Percentiles rank a stretch among this genome's conserved stretches.
Evolutionary conservation across 2,797 vertebrate genomes (phyloP).

Genomic region (Spinibarbus caldwelli): DNA sequence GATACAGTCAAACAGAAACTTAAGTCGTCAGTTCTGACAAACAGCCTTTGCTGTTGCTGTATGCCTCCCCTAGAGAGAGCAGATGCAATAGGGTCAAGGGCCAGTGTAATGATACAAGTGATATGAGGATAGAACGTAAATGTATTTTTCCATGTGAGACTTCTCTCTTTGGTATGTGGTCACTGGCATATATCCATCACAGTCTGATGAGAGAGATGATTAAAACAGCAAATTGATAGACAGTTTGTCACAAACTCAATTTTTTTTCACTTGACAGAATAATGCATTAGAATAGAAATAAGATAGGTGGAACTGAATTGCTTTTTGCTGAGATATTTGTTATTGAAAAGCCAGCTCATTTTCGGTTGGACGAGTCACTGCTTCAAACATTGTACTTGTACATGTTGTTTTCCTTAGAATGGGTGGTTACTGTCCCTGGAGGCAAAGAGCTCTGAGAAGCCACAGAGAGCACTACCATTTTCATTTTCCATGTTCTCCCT

Average conservation of each 20-base stretch:
- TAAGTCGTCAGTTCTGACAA: slow-evolving; percentile 89
- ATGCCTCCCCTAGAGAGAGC: slow-evolving; percentile 84
- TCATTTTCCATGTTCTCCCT: slow-evolving; percentile 56
- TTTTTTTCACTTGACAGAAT: not conserved
- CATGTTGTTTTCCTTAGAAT: slow-evolving; percentile 51
- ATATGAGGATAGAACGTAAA: not conserved
- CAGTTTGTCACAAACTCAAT: slow-evolving; percentile 4
- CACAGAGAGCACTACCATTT: slow-evolving; percentile 55
- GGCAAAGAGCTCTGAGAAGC: slow-evolving; percentile 46
- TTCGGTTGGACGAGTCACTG: slow-evolving; percentile 54
- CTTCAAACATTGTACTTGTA: slow-evolving; percentile 45
- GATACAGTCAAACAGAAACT: slow-evolving; percentile 76
- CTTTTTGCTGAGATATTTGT: slow-evolving; percentile 41
- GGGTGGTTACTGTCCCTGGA: slow-evolving; percentile 42
- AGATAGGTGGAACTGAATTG: slow-evolving; percentile 91
- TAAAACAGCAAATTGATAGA: not conserved
- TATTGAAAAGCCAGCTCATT: slow-evolving; percentile 31
- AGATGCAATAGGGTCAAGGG: slow-evolving; percentile 89
- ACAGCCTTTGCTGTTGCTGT: slow-evolving; percentile 86
- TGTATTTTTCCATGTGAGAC: slow-evolving; percentile 32
- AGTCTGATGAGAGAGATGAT: slow-evolving; percentile 13
- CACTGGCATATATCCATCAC: slow-evolving; percentile 31
- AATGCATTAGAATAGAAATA: slow-evolving; percentile 78
- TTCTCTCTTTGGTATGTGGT: slow-evolving; percentile 41
- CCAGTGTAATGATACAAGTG: slow-evolving; percentile 75